Percentiles rank a stretch among this genome's conserved stretches.
These are phyloP conservation scores for Corythaixoides concolor DNA, from an alignment of 2,113 vertebrate genomes.

Conservation along the genomic window DNA sequence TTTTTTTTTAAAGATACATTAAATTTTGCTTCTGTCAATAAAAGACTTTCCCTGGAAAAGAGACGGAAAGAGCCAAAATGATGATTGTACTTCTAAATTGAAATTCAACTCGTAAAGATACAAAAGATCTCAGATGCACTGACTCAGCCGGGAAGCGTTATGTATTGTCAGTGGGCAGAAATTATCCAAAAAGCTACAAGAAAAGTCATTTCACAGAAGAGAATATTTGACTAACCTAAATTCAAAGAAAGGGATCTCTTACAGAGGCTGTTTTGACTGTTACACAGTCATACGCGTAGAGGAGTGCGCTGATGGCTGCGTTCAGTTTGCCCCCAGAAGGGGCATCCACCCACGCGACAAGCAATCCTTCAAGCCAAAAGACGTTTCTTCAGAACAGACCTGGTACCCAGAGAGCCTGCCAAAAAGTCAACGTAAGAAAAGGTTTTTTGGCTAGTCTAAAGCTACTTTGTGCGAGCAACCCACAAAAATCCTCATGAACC, in stretches of 20 bases:
- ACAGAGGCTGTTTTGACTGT: neutral
- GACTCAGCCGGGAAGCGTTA: neutral
- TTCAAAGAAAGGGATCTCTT: neutral
- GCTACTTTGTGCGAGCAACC: neutral
- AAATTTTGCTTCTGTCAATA: neutral
- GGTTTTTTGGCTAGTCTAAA: neutral
- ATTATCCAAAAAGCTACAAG: neutral
- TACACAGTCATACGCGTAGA: neutral
- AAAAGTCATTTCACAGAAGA: neutral
- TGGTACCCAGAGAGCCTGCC: neutral
- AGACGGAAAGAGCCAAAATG: neutral
- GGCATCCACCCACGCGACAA: neutral
- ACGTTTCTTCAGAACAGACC: neutral
- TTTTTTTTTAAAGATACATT: neutral
- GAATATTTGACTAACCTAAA: neutral
- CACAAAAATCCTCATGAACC: neutral
- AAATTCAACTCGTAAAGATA: neutral
- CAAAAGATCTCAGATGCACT: neutral
- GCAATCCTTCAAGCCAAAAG: neutral
- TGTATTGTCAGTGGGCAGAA: neutral
- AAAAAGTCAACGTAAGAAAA: neutral
- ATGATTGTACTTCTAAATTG: neutral
- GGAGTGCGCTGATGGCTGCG: neutral
- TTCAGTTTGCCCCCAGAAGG: neutral
- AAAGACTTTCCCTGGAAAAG: neutral